Conservation (phyloP, 2,888 invertebrate species). For the Chrysodeixis includens region DNA sequence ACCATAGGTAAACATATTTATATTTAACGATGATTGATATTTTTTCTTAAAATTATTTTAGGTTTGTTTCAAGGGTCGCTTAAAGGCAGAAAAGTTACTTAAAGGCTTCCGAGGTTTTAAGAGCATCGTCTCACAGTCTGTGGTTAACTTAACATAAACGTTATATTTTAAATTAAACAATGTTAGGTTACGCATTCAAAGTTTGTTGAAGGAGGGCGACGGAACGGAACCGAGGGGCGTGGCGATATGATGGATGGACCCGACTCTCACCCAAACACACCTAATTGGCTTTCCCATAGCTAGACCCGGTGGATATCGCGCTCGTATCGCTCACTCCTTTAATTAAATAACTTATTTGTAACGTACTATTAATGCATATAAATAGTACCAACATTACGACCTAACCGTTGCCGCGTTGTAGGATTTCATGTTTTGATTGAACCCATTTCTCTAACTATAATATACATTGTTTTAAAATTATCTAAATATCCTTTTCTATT, state of each 20-base stretch:
- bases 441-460: no score
- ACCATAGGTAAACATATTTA: no score
- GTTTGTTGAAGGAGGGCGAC: constrained; percentile 64
- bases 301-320: constrained; percentile 71
- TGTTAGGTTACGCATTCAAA: constrained; percentile 57
- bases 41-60: no score
- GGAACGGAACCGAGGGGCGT: constrained; percentile 78
- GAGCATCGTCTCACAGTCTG: not conserved
- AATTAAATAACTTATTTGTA: constrained; percentile 53
- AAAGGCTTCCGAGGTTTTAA: no score
- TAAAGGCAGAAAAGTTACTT: no score
- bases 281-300: constrained; percentile 84
- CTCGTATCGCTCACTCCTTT: constrained; percentile 56
- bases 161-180: constrained; percentile 49
- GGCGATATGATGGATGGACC: constrained; percentile 81
- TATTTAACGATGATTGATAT: no score
- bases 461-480: no score
- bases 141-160: constrained; percentile 8
- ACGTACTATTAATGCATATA: not conserved
- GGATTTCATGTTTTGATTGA: no score
- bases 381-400: not conserved
- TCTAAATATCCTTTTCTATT: no score
- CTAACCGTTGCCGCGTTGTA: not conserved
- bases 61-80: no score
- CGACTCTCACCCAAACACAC: constrained; percentile 80